Base-by-base conservation (phyloP, 2,888 invertebrate genomes). In the Calliopum simillimum region DNA sequence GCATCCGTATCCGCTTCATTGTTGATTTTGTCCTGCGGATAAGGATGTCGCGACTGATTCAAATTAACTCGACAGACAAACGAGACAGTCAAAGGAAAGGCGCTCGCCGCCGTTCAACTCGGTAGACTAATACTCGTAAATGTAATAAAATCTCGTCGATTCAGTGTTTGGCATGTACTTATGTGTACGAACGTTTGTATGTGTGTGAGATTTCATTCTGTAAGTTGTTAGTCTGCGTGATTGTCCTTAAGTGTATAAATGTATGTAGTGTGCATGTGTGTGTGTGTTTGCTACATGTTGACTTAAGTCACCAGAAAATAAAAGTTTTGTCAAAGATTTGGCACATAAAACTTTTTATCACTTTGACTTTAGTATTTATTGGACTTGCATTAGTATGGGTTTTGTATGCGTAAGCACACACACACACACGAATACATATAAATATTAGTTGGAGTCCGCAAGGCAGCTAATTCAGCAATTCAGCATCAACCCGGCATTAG, bases 301-400 rank as follows among this genome's bases (percentile, higher is more conserved):
- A 77, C 75, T 77, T 70, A 78, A 80, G 79, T 79, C 78, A 80
- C 78, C 78, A 79, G 75, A 64, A 33, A 33, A 33, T 33, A 33
- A 79, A 80, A 80, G 81, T 80, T 80, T 80, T 78, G 78, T 78
- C 78, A 78, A 79, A 80, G 80, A 80, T 80, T 80, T 80, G 80
- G 59, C 80, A 79, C 76, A 80, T 80, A 80, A 79, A 80, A 80
- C 76, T 80, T 79, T 51, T 79, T 80, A 80, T 80, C 79, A 80
- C 80, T 75, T 77, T 76, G 77, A 76, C 76, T 78, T 78, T 75
- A 78, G 76, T 78, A 78, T 80, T 78, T 77, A 80, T 79, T 79
- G 66, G 70, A 64, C 71, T 62, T 56, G 66, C 71, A 69, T 69
- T 69, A 71, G 69, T 41, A 25, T 46, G n/a, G 33, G 72, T 14